phyloP scores from a whole-genome alignment of 2,888 invertebrate species.

The Tipula vernalis region DNA sequence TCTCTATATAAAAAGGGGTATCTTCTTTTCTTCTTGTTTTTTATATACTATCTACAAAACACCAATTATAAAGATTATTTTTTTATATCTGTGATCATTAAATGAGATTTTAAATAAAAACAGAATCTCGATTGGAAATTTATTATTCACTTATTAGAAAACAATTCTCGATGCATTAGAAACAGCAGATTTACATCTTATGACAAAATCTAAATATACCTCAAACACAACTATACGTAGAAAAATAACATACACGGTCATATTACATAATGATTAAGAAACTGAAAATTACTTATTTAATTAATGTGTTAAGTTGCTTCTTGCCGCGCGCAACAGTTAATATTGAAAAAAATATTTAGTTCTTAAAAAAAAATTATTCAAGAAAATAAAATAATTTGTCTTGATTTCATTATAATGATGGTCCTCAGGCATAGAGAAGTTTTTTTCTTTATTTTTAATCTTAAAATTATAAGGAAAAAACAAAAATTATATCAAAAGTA shows the following conservation, averaged over 20 bases:
- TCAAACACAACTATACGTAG: not conserved
- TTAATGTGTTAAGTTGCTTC: slow-evolving; percentile 4
- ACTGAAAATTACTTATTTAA: slow-evolving; percentile 4
- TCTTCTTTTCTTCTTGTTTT: not conserved
- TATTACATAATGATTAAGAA: not conserved
- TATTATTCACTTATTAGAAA: not conserved
- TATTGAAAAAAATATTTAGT: not conserved
- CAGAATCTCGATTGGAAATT: not conserved
- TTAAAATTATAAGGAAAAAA: not conserved
- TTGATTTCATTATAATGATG: slow-evolving; percentile 4
- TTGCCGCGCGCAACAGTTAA: not conserved
- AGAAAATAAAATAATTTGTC: not conserved
- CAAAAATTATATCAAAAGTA: not conserved
- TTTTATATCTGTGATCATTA: not conserved
- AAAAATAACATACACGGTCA: not conserved
- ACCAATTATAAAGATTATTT: not conserved
- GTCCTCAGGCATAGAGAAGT: not conserved
- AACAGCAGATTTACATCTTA: not conserved
- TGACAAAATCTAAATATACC: not conserved
- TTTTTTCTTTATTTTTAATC: not conserved
- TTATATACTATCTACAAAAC: not conserved
- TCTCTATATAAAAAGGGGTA: not conserved
- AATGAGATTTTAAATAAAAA: not conserved
- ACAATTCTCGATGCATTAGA: not conserved
- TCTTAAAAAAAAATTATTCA: not conserved